Evolutionary conservation across 2,113 vertebrate species (phyloP).

Genomic region (Colistium nudipinnis): DNA sequence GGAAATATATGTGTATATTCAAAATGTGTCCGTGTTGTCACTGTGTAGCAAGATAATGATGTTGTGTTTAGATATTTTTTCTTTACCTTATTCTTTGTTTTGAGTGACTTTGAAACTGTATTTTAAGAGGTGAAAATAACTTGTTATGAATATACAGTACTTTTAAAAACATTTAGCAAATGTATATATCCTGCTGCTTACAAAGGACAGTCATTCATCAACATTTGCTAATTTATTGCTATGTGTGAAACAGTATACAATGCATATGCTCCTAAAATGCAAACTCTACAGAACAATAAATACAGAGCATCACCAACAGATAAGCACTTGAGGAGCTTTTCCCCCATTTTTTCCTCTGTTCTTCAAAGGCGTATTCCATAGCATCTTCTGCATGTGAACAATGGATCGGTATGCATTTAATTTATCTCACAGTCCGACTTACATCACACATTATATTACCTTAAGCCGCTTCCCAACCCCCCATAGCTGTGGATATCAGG

Average conservation of each 20-base stretch:
- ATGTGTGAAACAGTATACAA: background rate
- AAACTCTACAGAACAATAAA: background rate
- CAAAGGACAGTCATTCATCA: background rate
- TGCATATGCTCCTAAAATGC: background rate
- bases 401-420: background rate
- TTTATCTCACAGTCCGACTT: background rate
- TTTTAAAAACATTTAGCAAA: background rate
- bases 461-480: background rate
- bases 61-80: background rate
- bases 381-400: background rate
- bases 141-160: background rate
- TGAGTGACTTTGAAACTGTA: background rate
- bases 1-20: too few species aligned
- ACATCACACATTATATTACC: background rate
- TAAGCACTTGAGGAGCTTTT: background rate
- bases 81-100: background rate
- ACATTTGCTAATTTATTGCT: background rate
- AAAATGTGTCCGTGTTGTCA: background rate
- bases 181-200: background rate
- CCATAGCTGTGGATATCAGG: background rate
- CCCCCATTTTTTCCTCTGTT: background rate
- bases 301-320: background rate
- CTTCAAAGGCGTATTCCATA: background rate
- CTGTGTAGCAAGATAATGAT: background rate
- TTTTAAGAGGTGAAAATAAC: background rate